Conservation (phyloP, 2,888 invertebrate genomes). For the Calameuta idolon region DNA sequence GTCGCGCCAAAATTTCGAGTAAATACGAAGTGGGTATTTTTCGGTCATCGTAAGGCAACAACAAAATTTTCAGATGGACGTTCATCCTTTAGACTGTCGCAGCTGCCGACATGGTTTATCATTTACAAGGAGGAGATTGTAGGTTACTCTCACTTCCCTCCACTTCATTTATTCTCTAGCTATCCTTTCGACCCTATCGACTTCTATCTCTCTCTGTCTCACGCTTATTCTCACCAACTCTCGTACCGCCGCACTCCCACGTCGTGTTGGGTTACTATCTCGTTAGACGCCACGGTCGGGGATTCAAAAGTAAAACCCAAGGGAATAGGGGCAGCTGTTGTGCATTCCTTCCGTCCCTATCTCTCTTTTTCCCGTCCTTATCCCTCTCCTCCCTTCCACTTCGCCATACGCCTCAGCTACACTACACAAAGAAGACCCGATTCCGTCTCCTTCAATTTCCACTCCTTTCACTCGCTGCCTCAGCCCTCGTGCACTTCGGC, state of each 20-base stretch:
- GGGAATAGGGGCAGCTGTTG: slow-evolving; percentile 57
- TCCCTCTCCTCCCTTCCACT: slow-evolving; percentile 22
- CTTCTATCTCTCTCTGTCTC: slow-evolving; percentile 17
- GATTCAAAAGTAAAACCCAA: slow-evolving; percentile 51
- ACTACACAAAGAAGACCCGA: too few relatives aligned
- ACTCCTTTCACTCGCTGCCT: slow-evolving; percentile 15
- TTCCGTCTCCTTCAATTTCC: slow-evolving; percentile 15
- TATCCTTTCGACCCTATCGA: not conserved
- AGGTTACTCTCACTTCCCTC: slow-evolving; percentile 2
- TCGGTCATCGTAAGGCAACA: not conserved
- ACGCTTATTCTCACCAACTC: slow-evolving; percentile 11
- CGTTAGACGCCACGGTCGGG: slow-evolving; percentile 35
- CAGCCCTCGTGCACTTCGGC: slow-evolving; percentile 2
- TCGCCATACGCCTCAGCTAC: not conserved
- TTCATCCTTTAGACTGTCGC: not conserved
- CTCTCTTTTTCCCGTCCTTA: slow-evolving; percentile 24
- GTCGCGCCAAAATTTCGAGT: too few relatives aligned
- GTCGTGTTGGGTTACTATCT: slow-evolving; percentile 45
- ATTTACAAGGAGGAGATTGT: not conserved
- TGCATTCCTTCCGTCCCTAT: slow-evolving; percentile 48
- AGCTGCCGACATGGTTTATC: not conserved
- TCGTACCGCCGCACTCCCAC: slow-evolving; percentile 8
- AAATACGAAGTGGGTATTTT: too few relatives aligned
- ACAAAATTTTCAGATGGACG: too few relatives aligned
- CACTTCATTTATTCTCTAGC: too few relatives aligned